A percentile compares a stretch with the other conserved stretches of the same genome.
phyloP scores from a whole-genome alignment of 2,113 vertebrate genomes.

The Gymnorhina tibicen region DNA sequence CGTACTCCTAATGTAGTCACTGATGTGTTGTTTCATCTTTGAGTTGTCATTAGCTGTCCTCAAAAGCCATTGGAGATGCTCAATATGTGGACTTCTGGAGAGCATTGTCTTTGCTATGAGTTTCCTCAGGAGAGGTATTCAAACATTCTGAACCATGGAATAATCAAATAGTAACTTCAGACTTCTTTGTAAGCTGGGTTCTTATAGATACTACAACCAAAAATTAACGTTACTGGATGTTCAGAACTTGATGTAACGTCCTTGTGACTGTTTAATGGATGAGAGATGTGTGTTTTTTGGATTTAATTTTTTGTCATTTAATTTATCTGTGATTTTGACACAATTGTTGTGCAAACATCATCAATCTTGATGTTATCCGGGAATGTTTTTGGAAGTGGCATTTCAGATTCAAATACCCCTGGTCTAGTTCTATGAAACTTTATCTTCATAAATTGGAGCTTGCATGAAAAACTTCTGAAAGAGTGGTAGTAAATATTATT shows the following conservation, averaged over 20 bases:
- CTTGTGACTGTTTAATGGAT: neutral
- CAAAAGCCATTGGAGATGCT: neutral
- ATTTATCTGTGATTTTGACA: neutral
- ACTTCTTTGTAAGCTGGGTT: neutral
- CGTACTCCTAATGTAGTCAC: rapidly evolving
- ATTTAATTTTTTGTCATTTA: neutral
- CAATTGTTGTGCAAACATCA: neutral
- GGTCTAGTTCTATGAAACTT: neutral
- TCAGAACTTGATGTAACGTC: neutral
- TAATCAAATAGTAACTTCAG: neutral
- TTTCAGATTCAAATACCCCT: neutral
- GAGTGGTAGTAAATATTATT: neutral
- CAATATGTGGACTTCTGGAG: rapidly evolving
- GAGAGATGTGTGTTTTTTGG: neutral
- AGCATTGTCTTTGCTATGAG: neutral
- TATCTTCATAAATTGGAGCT: neutral
- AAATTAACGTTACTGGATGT: neutral
- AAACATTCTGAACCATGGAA: neutral
- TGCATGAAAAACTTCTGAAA: neutral
- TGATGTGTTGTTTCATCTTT: neutral
- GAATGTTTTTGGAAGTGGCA: neutral
- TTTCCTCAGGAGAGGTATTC: neutral
- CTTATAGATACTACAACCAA: neutral
- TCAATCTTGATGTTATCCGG: neutral
- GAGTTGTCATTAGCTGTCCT: neutral